Evolutionary conservation across 2,888 invertebrate species (phyloP).

Genomic region (Drosophila kokeensis): DNA sequence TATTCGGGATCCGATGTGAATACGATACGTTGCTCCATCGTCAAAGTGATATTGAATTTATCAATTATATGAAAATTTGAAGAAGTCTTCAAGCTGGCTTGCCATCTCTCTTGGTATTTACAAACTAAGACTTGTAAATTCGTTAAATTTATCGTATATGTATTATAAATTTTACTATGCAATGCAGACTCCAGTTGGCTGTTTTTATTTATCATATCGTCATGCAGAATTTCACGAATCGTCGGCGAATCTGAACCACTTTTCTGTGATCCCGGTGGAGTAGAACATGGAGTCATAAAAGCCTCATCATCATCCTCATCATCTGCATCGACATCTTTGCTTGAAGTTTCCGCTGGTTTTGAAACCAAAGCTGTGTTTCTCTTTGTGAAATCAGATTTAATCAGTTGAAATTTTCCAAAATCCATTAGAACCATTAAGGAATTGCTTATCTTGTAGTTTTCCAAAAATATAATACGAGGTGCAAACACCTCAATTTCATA

Average conservation of each 20-base stretch:
- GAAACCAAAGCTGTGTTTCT: slow-evolving; percentile 40
- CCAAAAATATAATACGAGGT: slow-evolving; percentile 95
- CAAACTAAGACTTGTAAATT: slow-evolving; percentile 95
- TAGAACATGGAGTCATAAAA: slow-evolving; percentile 94
- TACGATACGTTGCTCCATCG: slow-evolving; percentile 92
- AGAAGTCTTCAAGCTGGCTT: slow-evolving; percentile 93
- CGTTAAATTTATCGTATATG: slow-evolving; percentile 91
- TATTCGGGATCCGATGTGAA: slow-evolving; percentile 94
- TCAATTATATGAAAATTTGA: slow-evolving; percentile 95
- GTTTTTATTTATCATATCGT: slow-evolving; percentile 87
- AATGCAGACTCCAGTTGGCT: slow-evolving; percentile 87
- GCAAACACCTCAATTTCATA: slow-evolving; percentile 96
- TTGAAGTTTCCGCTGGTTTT: slow-evolving; percentile 31
- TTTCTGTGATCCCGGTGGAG: slow-evolving; percentile 91
- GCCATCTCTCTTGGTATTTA: slow-evolving; percentile 94
- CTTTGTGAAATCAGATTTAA: slow-evolving; percentile 78
- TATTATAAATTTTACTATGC: slow-evolving; percentile 91
- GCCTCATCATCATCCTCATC: slow-evolving; percentile 87
- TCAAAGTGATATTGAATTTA: slow-evolving; percentile 89
- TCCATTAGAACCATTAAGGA: slow-evolving; percentile 94
- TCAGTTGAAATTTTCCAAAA: slow-evolving; percentile 91
- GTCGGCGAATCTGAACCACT: slow-evolving; percentile 87
- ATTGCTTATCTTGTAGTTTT: slow-evolving; percentile 91
- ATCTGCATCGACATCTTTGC: slow-evolving; percentile 81
- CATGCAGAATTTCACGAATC: slow-evolving; percentile 85